Conservation (phyloP, 2,888 invertebrate species). For the Exephanes ischioxanthus region DNA sequence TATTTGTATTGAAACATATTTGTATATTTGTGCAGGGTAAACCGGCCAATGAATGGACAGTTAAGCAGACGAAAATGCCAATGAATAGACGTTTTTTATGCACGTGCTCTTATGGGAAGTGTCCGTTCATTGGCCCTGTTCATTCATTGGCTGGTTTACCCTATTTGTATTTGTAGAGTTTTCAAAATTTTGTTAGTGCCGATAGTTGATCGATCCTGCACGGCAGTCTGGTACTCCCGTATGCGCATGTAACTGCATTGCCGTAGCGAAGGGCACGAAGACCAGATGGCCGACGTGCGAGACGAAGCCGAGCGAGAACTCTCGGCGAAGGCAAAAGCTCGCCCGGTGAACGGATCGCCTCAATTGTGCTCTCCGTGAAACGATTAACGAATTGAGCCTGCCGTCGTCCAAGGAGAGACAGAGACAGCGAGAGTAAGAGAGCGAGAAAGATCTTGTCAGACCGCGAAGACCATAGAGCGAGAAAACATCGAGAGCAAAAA, state of each 20-base stretch:
- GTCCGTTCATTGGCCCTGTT: too few species aligned
- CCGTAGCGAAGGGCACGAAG: background rate
- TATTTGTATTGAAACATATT: too few species aligned
- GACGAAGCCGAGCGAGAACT: background rate
- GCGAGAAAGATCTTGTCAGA: background rate
- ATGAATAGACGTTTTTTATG: too few species aligned
- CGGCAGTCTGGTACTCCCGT: too few species aligned
- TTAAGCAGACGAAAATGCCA: too few species aligned
- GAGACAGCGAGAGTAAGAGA: conserved; percentile 40
- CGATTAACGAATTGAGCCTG: conserved; percentile 72
- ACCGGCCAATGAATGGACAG: too few species aligned
- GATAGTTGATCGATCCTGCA: too few species aligned
- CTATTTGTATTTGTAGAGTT: too few species aligned
- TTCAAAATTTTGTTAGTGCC: too few species aligned
- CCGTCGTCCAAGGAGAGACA: conserved; percentile 61
- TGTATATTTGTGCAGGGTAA: too few species aligned
- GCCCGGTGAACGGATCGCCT: conserved; percentile 19
- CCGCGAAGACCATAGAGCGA: conserved; percentile 15
- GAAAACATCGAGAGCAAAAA: conserved; percentile 20
- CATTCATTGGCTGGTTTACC: too few species aligned
- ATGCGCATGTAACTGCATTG: background rate
- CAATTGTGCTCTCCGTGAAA: conserved; percentile 62
- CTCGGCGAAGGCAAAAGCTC: background rate
- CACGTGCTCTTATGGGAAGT: too few species aligned
- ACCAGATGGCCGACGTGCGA: conserved; percentile 2